Conservation (phyloP, 2,797 vertebrate species). For the Myripristis jacobus region DNA sequence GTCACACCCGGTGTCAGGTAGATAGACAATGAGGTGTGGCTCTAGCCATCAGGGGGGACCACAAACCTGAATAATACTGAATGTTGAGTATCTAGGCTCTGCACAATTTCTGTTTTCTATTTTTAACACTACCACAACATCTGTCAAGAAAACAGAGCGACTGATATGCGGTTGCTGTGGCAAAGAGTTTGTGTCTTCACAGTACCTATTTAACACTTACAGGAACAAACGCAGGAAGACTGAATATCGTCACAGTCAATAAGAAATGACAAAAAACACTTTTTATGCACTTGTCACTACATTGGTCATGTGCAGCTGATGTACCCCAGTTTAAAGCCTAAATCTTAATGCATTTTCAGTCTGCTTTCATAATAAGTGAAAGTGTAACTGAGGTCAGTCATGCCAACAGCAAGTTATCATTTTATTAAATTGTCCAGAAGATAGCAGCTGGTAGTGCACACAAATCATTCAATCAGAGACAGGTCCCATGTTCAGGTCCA, state of each 20-base stretch:
- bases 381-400: neutral
- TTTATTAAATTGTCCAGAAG: neutral
- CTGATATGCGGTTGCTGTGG: too few relatives aligned
- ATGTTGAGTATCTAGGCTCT: too few relatives aligned
- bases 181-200: too few relatives aligned
- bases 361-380: neutral
- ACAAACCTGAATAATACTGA: neutral
- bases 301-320: too few relatives aligned
- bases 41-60: too few relatives aligned
- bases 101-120: neutral
- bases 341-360: neutral
- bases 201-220: neutral
- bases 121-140: neutral
- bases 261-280: neutral
- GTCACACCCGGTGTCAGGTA: too few relatives aligned
- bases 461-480: too few relatives aligned
- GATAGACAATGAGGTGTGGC: too few relatives aligned
- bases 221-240: neutral
- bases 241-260: neutral
- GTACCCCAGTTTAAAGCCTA: neutral
- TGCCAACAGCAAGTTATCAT: neutral
- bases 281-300: neutral
- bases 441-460: conserved; percentile 8
- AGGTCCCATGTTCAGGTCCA: neutral
- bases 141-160: too few relatives aligned